Percentiles rank a stretch among this genome's conserved stretches.
phyloP scores from a whole-genome alignment of 2,113 vertebrate genomes.

The Phyllostomus discolor region DNA sequence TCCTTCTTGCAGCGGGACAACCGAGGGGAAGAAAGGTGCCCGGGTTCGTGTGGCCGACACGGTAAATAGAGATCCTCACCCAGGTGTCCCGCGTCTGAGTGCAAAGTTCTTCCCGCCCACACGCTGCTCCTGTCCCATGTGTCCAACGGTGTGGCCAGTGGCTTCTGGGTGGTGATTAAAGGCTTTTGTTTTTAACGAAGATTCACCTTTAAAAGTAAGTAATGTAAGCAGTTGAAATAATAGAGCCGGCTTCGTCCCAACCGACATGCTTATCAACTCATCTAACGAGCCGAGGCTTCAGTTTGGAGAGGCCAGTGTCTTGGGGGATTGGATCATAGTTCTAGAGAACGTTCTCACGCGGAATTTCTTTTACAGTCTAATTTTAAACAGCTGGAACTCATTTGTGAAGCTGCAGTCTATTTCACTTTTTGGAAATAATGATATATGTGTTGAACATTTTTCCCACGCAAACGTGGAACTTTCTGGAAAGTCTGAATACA shows the following conservation, averaged over 20 bases:
- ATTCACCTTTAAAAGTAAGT: not conserved
- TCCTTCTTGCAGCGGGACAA: not conserved
- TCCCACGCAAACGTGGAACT: not conserved
- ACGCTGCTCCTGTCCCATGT: not conserved
- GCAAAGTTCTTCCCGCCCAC: not conserved
- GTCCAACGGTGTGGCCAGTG: not conserved
- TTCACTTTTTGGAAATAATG: not conserved
- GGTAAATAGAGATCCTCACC: not conserved
- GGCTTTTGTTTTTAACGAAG: not conserved
- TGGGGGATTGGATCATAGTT: not conserved
- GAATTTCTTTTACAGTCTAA: not conserved
- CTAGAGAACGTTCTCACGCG: not conserved
- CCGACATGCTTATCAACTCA: not conserved
- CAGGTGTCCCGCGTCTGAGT: not conserved
- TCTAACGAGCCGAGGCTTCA: not conserved
- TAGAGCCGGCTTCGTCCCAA: not conserved
- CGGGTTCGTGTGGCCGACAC: not conserved
- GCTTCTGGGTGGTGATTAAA: not conserved
- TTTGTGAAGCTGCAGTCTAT: conserved; percentile 21
- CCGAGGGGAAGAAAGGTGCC: not conserved
- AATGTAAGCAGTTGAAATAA: not conserved
- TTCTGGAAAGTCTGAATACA: conserved; percentile 1
- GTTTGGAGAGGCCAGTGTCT: not conserved
- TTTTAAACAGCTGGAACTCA: conserved; percentile 39
- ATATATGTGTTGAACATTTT: not conserved